Conservation (phyloP, 2,888 invertebrate genomes). For the Kuschelorhynchus macadamiae region DNA sequence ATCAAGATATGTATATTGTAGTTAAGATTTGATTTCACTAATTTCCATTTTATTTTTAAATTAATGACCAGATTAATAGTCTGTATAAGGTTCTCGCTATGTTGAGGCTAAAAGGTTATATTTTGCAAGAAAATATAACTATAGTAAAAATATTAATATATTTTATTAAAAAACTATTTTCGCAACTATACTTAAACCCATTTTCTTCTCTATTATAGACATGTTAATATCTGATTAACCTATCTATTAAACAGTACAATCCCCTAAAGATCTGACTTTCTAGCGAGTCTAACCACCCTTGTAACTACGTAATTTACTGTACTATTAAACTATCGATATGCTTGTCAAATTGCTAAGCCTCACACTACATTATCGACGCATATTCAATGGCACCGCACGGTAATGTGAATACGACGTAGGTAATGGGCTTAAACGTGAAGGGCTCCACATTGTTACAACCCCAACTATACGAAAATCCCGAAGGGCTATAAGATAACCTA, state of each 20-base stretch:
- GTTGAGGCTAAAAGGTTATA: too few relatives aligned
- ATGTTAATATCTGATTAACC: not conserved
- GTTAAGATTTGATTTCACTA: too few relatives aligned
- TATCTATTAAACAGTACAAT: not conserved
- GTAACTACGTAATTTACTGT: slow-evolving; percentile 38
- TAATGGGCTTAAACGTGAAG: slow-evolving; percentile 46
- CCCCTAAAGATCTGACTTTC: slow-evolving; percentile 34
- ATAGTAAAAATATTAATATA: not conserved
- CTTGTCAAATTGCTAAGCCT: slow-evolving; percentile 37
- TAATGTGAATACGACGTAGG: slow-evolving; percentile 43
- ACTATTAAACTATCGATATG: slow-evolving; percentile 45
- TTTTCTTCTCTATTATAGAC: not conserved
- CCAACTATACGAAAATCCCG: slow-evolving; percentile 41
- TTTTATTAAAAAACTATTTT: too few relatives aligned
- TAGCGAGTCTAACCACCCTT: slow-evolving; percentile 36
- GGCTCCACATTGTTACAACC: slow-evolving; percentile 45
- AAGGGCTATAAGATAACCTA: slow-evolving; percentile 47
- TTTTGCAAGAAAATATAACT: not conserved
- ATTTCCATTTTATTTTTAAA: too few relatives aligned
- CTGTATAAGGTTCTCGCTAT: too few relatives aligned
- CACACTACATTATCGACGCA: slow-evolving; percentile 35
- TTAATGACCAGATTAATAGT: too few relatives aligned
- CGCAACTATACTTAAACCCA: too few relatives aligned
- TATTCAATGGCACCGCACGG: slow-evolving; percentile 42
- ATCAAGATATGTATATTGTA: too few relatives aligned